A percentile compares a stretch with the other conserved stretches of the same genome.
Evolutionary conservation across 1,140 invertebrate genomes (phyloP).

Genomic region (Drosophila obscura): DNA sequence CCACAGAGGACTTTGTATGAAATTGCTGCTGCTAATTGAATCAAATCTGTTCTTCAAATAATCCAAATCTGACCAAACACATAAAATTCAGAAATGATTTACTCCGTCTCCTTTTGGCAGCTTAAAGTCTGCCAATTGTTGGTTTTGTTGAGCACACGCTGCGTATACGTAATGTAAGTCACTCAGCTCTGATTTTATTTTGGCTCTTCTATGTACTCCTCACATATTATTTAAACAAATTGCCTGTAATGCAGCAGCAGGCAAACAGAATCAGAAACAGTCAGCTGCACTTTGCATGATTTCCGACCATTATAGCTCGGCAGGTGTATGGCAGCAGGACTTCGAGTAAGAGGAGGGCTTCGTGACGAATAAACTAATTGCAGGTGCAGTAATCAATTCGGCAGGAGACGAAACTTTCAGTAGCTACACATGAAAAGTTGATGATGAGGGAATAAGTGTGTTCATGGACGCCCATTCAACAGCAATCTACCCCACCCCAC

Average conservation of each 20-base stretch:
- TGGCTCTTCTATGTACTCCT: conserved; percentile 20
- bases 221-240: conserved; percentile 72
- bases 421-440: conserved; percentile 37
- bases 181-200: neutral
- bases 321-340: conserved; percentile 28
- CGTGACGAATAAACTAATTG: conserved; percentile 51
- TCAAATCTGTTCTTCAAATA: conserved; percentile 30
- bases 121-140: conserved; percentile 6
- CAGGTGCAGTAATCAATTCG: conserved; percentile 53
- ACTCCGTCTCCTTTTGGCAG: conserved; percentile 23
- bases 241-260: conserved; percentile 65
- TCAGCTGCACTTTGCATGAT: conserved; percentile 66
- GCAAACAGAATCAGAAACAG: conserved; percentile 27
- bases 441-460: conserved; percentile 9
- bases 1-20: conserved; percentile 22
- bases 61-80: conserved; percentile 32
- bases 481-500: neutral
- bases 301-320: conserved; percentile 59
- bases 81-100: conserved; percentile 30
- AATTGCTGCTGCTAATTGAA: conserved; percentile 43
- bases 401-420: conserved; percentile 40
- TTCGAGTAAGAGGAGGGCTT: conserved; percentile 24
- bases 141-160: conserved; percentile 35
- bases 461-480: conserved; percentile 3
- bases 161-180: conserved; percentile 64